A percentile compares a stretch with the other conserved stretches of the same genome.
These are phyloP conservation scores for Panthera tigris DNA, from an alignment of 2,113 vertebrate species.

Conservation along the genomic window DNA sequence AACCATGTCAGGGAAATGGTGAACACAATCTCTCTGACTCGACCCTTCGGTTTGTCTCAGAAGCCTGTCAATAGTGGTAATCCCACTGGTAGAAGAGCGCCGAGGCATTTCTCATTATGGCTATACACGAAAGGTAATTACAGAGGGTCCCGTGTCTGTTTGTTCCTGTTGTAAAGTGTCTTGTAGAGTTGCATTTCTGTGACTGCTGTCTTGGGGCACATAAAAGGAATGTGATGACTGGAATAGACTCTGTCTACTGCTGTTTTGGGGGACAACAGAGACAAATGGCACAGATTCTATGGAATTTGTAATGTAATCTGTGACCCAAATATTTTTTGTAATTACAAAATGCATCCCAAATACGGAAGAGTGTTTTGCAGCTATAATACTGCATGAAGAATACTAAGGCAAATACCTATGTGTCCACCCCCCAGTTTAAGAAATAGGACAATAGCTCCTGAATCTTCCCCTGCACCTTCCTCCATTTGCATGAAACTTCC, in stretches of 20 bases:
- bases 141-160: constrained; percentile 40
- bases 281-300: constrained; percentile 39
- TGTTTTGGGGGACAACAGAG: constrained; percentile 28
- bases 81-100: background rate
- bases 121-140: constrained; percentile 37
- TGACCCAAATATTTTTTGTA: constrained; percentile 28
- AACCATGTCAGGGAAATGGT: background rate
- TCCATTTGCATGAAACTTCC: background rate
- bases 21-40: background rate
- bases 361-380: constrained; percentile 16
- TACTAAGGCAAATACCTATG: background rate
- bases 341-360: constrained; percentile 13
- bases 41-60: constrained; percentile 1
- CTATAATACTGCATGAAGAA: background rate
- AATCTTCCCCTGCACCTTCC: background rate
- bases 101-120: constrained; percentile 36
- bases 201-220: constrained; percentile 11
- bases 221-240: constrained; percentile 30
- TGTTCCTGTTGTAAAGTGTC: constrained; percentile 38
- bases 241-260: background rate
- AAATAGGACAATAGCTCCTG: background rate
- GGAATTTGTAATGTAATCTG: constrained; percentile 19
- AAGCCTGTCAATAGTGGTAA: background rate
- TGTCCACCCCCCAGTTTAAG: background rate
- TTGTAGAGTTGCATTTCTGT: constrained; percentile 44